Evolutionary conservation across 2,797 vertebrate genomes (phyloP).

Genomic region (Triplophysa bombifrons): DNA sequence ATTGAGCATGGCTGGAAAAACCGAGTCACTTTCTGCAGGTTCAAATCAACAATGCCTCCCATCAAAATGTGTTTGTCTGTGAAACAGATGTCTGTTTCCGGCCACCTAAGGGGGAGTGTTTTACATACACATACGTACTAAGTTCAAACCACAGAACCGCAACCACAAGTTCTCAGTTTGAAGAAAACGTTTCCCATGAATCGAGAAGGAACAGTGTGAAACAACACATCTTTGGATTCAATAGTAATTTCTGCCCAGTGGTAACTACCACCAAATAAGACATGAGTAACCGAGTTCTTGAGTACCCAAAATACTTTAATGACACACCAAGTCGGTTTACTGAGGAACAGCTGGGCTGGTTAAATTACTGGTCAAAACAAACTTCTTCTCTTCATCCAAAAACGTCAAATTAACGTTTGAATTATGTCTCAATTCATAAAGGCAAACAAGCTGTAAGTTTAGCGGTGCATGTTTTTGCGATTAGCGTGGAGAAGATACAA

Average conservation of each 20-base stretch:
- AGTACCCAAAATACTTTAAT: neutral
- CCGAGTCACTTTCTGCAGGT: slow-evolving; percentile 68
- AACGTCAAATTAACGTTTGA: neutral
- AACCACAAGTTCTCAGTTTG: slow-evolving; percentile 24
- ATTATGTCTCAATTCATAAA: neutral
- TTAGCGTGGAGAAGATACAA: neutral
- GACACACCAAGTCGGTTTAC: neutral
- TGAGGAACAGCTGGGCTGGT: neutral
- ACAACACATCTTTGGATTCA: neutral
- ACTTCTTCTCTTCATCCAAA: neutral
- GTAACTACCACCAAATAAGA: neutral
- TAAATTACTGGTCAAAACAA: neutral
- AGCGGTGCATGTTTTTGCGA: neutral
- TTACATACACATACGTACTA: slow-evolving; percentile 3
- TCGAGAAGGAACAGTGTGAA: slow-evolving; percentile 4
- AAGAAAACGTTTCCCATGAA: slow-evolving; percentile 9
- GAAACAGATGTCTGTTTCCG: slow-evolving; percentile 62
- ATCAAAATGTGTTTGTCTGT: slow-evolving; percentile 59
- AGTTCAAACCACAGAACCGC: neutral
- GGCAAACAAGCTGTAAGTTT: neutral
- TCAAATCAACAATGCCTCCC: slow-evolving; percentile 53
- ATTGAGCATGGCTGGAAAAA: slow-evolving; percentile 67
- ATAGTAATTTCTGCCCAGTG: neutral
- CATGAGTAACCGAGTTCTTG: neutral
- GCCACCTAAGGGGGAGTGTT: slow-evolving; percentile 54